These are phyloP conservation scores for Ormyrus rosae DNA, from an alignment of 2,888 invertebrate genomes.

Conservation along the genomic window DNA sequence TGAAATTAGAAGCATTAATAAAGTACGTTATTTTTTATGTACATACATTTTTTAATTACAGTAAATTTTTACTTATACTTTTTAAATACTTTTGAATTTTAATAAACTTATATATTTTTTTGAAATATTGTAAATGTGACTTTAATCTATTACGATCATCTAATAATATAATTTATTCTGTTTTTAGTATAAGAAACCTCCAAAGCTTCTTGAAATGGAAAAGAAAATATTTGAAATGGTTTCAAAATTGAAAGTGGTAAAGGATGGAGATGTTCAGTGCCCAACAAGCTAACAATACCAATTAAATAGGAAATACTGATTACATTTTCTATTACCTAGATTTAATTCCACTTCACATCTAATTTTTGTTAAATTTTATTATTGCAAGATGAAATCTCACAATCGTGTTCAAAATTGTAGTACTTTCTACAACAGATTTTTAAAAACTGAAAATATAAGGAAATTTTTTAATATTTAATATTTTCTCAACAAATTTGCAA, in stretches of 20 bases:
- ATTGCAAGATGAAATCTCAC: too few species aligned
- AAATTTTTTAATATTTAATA: not conserved
- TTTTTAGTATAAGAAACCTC: constrained; percentile 87
- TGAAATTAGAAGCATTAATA: not conserved
- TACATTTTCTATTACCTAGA: constrained; percentile 1
- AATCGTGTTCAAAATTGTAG: too few species aligned
- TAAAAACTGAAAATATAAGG: not conserved
- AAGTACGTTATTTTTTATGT: not conserved
- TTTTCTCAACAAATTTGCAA: not conserved
- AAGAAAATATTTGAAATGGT: constrained; percentile 75
- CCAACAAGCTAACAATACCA: constrained; percentile 66
- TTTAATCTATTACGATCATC: too few species aligned
- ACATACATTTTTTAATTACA: not conserved
- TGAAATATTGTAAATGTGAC: too few species aligned
- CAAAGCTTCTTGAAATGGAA: constrained; percentile 83
- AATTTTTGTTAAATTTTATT: not conserved
- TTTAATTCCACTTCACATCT: not conserved
- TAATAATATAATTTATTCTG: constrained; percentile 28
- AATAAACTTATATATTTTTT: not conserved
- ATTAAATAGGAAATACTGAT: not conserved
- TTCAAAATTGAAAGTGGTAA: constrained; percentile 65
- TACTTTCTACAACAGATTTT: too few species aligned
- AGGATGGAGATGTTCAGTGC: constrained; percentile 71
- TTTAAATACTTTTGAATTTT: not conserved
- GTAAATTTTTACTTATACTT: not conserved